A percentile compares a stretch with the other conserved stretches of the same genome.
Conservation (phyloP, 2,888 invertebrate genomes). For the Thecophora atra region DNA sequence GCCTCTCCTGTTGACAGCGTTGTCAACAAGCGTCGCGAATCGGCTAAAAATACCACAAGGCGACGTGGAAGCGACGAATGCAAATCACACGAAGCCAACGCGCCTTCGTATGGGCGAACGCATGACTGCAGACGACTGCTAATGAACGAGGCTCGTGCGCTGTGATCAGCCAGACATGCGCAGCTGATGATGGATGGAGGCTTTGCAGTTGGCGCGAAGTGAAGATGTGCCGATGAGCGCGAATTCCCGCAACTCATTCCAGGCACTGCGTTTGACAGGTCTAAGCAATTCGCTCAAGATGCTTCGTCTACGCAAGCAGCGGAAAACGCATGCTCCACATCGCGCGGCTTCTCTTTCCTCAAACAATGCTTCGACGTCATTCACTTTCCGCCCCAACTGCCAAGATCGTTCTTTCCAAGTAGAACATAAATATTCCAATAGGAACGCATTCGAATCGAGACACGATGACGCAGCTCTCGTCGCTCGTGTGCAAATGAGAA, state of each 20-base stretch:
- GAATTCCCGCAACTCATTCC: not conserved
- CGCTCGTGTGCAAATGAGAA: too few relatives aligned
- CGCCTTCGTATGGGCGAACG: slow-evolving; percentile 2
- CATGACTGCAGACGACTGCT: slow-evolving; percentile 43
- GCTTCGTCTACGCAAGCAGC: too few relatives aligned
- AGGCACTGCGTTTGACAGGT: not conserved
- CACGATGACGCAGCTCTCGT: too few relatives aligned
- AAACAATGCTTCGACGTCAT: too few relatives aligned
- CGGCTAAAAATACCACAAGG: slow-evolving; percentile 56
- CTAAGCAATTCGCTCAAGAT: too few relatives aligned
- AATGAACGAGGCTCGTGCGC: slow-evolving; percentile 65
- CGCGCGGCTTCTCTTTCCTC: too few relatives aligned
- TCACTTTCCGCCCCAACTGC: too few relatives aligned
- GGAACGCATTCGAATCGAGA: too few relatives aligned
- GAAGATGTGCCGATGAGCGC: not conserved
- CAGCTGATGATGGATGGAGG: slow-evolving; percentile 56
- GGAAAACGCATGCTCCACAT: too few relatives aligned
- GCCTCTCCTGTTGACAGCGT: slow-evolving; percentile 64
- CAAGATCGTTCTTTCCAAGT: too few relatives aligned
- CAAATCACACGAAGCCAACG: slow-evolving; percentile 5
- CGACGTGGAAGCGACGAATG: not conserved
- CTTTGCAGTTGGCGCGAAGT: slow-evolving; percentile 44
- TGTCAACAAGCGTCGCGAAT: slow-evolving; percentile 67
- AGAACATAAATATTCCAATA: too few relatives aligned
- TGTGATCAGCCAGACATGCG: slow-evolving; percentile 59